Evolutionary conservation across 2,797 vertebrate species (phyloP), one percentile per base, ranked within the genome.

Genomic region (Psittacula echo): DNA sequence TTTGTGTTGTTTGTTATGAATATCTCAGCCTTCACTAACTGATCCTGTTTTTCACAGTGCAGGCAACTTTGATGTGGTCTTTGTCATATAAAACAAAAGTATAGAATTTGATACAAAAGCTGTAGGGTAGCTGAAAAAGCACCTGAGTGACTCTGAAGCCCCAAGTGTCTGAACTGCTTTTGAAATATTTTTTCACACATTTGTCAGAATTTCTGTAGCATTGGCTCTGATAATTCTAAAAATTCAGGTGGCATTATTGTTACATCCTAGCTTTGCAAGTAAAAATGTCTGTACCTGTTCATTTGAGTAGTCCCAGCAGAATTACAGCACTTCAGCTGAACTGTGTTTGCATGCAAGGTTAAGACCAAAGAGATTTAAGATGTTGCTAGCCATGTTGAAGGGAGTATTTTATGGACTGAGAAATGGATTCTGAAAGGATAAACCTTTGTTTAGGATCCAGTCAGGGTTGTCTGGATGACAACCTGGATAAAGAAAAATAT

Each of bases 1-100:
- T 94, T 93, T 96, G 60, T 90, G 65, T 19, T 94, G 34, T 91
- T 97, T 94, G 39, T 77, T 90, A 44, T 37, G 48, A 94, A n/a
- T 82, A 79, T 68, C 37, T 82, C 72, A 82, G 44, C 78, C 64
- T 83, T 91, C 8, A 2, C 60, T 79, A 79, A 68, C 64, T 58
- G 89, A 87, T 94, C 32, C 48, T 90, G 71, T 79, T 93, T 96
- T 94, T 84, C 85, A 42, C 0, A 0, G 37, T 20, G 12, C 2
- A 6, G 47, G 60, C 50, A 81, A 85, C 85, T 95, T 95, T 94
- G 91, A 96, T 85, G 87, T 87, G 85, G 71, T 87, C 74, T 92
- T 90, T 94, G 58, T 83, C 45, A 6, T 66, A 58, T 87, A 10
- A 64, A 86, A 88, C 82, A 90, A 87, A 86, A 70, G 54, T 73